Conservation (phyloP, 2,797 vertebrate genomes). For the Babyrousa celebensis region DNA sequence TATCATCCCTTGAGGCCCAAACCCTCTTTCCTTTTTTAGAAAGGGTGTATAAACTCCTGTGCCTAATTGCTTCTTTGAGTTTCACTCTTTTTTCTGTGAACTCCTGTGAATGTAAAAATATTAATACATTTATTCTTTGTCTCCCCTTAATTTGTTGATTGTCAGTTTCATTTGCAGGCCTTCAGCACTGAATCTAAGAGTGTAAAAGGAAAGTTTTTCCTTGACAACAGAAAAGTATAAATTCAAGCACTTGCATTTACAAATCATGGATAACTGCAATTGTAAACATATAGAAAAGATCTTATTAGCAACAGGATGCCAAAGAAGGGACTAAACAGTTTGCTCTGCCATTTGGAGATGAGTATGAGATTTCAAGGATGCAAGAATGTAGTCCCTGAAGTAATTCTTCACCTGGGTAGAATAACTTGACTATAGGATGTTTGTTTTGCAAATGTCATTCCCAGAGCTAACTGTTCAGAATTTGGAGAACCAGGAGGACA, state of each 20-base stretch:
- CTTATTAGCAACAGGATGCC: not conserved
- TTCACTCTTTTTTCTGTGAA: not conserved
- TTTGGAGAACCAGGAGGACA: not conserved
- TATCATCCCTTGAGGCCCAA: not conserved
- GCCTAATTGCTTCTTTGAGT: not conserved
- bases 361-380: not conserved
- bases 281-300: not conserved
- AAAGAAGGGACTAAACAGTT: not conserved
- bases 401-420: not conserved
- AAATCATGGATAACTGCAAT: slow-evolving; percentile 4
- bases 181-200: not conserved
- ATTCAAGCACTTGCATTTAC: not conserved
- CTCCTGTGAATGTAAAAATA: not conserved
- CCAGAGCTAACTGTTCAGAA: not conserved
- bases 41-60: not conserved
- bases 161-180: not conserved
- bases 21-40: not conserved
- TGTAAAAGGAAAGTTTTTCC: not conserved
- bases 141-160: not conserved
- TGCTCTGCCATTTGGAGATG: not conserved
- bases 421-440: not conserved
- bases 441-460: not conserved
- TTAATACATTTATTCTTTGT: not conserved
- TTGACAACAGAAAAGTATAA: not conserved
- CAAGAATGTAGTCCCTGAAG: not conserved